phyloP scores from a whole-genome alignment of 2,113 vertebrate genomes.

The Cheirogaleus medius region DNA sequence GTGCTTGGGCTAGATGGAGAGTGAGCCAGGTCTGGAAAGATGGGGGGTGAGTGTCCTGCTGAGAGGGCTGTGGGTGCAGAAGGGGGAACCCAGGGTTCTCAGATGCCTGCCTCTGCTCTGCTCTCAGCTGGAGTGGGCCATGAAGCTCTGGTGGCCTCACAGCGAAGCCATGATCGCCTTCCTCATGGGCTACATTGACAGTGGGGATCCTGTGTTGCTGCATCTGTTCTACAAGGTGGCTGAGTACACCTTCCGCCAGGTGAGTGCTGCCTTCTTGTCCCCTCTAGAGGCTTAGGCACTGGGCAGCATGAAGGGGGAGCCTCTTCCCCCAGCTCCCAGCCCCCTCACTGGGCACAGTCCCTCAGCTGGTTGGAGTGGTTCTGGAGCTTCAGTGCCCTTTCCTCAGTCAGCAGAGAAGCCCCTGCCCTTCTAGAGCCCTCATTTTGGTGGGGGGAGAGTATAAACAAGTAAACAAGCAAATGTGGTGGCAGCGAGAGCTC shows the following conservation, averaged over 20 bases:
- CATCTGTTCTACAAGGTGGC: conserved; percentile 86
- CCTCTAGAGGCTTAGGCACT: not conserved
- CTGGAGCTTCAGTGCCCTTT: not conserved
- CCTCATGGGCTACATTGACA: conserved; percentile 90
- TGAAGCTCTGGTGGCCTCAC: conserved; percentile 97
- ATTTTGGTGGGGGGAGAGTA: not conserved
- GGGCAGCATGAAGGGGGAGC: not conserved
- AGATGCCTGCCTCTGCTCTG: not conserved
- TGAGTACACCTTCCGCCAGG: conserved; percentile 88
- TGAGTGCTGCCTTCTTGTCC: conserved; percentile 71
- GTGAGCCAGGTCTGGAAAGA: not conserved
- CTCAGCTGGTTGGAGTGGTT: not conserved
- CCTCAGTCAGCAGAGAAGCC: not conserved
- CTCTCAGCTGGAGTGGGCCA: conserved; percentile 92
- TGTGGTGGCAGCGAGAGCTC: not conserved
- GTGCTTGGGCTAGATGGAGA: not conserved
- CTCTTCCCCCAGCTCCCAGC: not conserved
- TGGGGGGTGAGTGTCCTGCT: not conserved
- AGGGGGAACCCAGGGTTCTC: not conserved
- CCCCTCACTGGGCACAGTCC: not conserved
- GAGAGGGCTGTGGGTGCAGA: no score
- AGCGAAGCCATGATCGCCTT: conserved; percentile 92
- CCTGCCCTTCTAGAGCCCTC: not conserved
- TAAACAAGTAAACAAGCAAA: not conserved
- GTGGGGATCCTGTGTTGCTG: conserved; percentile 82